A percentile compares a stretch with the other conserved stretches of the same genome.
These are phyloP conservation scores for Dinocampus coccinellae DNA, from an alignment of 2,888 invertebrate genomes.

Conservation along the genomic window DNA sequence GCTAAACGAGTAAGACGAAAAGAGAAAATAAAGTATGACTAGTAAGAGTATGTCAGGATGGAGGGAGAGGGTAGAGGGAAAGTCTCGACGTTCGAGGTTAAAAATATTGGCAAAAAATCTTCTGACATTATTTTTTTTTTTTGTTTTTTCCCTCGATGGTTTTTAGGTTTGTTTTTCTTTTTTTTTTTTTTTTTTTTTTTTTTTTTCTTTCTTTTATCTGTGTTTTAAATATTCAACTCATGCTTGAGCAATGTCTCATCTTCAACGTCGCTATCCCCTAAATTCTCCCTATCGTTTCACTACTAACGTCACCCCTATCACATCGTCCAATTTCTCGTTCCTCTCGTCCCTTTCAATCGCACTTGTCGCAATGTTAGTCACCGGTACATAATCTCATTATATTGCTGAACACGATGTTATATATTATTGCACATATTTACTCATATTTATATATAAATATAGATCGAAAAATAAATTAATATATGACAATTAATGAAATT, in stretches of 20 bases:
- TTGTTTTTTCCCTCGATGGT: no score
- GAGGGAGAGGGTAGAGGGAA: slow-evolving; percentile 4
- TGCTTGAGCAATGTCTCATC: slow-evolving; percentile 47
- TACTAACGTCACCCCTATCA: slow-evolving; percentile 20
- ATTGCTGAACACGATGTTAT: not conserved
- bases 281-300: slow-evolving; percentile 23
- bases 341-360: slow-evolving; percentile 27
- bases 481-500: not conserved
- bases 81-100: not conserved
- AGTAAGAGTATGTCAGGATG: slow-evolving; percentile 4
- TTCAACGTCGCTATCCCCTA: slow-evolving; percentile 33
- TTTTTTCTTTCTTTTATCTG: slow-evolving; percentile 4
- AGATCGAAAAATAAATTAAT: not conserved
- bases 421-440: not conserved
- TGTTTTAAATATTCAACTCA: slow-evolving; percentile 47
- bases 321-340: slow-evolving; percentile 38
- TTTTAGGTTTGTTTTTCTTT: no score
- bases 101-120: slow-evolving; percentile 43
- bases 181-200: slow-evolving; percentile 15
- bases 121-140: slow-evolving; percentile 29
- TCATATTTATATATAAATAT: not conserved
- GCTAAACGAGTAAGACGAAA: slow-evolving; percentile 17
- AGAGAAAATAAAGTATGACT: slow-evolving; percentile 1
- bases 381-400: not conserved
- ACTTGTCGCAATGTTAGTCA: slow-evolving; percentile 7